Conservation (phyloP, 2,888 invertebrate species). For the Andrena praecox region DNA sequence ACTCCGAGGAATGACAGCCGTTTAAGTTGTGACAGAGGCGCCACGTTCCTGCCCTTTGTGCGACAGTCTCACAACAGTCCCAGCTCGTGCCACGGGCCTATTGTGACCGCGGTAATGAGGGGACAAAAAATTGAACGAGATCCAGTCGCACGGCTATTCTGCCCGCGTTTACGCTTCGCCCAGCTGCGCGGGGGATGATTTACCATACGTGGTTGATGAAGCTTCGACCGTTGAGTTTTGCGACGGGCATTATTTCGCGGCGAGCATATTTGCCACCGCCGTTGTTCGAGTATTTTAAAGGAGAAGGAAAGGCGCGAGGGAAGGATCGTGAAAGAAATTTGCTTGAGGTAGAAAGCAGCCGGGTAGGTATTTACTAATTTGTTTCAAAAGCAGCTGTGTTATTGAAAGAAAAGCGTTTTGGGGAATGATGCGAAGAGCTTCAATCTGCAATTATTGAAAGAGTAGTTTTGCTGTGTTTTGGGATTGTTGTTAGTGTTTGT, state of each 20-base stretch:
- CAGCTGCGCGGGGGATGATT: constrained; percentile 42
- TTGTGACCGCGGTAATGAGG: constrained; percentile 58
- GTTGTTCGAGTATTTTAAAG: not conserved
- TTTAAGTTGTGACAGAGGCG: constrained; percentile 69
- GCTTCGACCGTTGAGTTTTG: constrained; percentile 11
- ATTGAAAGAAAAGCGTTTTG: too few species aligned
- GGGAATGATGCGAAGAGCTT: too few species aligned
- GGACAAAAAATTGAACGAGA: constrained; percentile 43
- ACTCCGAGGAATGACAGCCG: constrained; percentile 60
- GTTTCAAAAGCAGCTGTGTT: too few species aligned
- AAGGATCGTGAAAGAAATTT: not conserved
- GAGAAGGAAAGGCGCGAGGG: not conserved
- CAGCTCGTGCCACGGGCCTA: constrained; percentile 35
- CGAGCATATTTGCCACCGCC: not conserved
- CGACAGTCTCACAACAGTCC: constrained; percentile 38
- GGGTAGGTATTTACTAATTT: too few species aligned
- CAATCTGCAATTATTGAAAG: too few species aligned
- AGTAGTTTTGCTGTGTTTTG: too few species aligned
- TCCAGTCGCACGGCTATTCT: constrained; percentile 48
- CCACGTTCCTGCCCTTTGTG: constrained; percentile 41
- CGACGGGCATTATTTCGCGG: not conserved
- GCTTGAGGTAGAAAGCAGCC: too few species aligned
- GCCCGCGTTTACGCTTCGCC: not conserved
- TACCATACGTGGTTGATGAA: not conserved
- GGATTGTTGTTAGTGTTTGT: too few species aligned